phyloP scores from a whole-genome alignment of 2,888 invertebrate genomes.

The Mythimna impura region DNA sequence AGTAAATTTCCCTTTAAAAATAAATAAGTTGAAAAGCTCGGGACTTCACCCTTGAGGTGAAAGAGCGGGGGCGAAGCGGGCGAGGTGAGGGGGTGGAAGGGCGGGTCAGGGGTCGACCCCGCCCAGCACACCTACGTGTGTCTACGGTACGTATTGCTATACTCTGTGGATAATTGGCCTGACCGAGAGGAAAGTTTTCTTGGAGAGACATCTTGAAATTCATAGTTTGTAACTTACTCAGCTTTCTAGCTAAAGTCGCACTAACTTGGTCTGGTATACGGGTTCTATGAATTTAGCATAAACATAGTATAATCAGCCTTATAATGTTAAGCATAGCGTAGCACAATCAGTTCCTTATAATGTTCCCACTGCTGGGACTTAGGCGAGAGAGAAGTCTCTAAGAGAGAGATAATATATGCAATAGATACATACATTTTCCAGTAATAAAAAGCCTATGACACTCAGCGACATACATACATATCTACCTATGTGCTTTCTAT shows the following conservation, averaged over 20 bases:
- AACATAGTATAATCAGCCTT: too few relatives aligned
- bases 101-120: slow-evolving; percentile 86
- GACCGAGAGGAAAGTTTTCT: slow-evolving; percentile 30
- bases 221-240: not conserved
- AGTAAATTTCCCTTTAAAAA: slow-evolving; percentile 62
- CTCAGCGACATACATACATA: too few relatives aligned
- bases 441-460: not conserved
- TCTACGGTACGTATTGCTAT: slow-evolving; percentile 48
- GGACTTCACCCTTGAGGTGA: slow-evolving; percentile 76
- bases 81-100: slow-evolving; percentile 75
- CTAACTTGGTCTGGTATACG: not conserved
- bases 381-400: too few relatives aligned
- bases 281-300: not conserved
- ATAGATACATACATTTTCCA: not conserved
- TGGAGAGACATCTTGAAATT: slow-evolving; percentile 2
- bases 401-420: too few relatives aligned
- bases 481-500: too few relatives aligned
- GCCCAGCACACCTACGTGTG: slow-evolving; percentile 76
- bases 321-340: too few relatives aligned
- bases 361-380: too few relatives aligned
- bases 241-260: not conserved
- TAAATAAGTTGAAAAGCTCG: slow-evolving; percentile 67
- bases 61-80: slow-evolving; percentile 76
- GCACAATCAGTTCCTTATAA: too few relatives aligned
- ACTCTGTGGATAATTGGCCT: slow-evolving; percentile 46